A percentile compares a stretch with the other conserved stretches of the same genome.
Evolutionary conservation across 1,140 invertebrate genomes (phyloP).

Genomic region (Pseudomyrmex dendroicus): DNA sequence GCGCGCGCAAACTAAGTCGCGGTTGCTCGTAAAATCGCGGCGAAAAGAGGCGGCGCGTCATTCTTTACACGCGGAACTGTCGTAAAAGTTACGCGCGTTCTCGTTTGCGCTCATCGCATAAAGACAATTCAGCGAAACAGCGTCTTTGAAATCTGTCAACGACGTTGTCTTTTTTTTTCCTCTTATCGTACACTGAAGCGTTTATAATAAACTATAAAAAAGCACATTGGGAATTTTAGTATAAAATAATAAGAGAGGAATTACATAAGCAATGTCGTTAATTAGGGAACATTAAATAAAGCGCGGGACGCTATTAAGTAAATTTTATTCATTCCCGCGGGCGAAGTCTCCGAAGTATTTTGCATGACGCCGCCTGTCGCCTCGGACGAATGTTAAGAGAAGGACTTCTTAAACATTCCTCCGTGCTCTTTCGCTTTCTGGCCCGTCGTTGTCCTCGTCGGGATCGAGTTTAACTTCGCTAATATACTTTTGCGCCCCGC

Average conservation of each 20-base stretch:
- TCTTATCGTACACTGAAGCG: not conserved
- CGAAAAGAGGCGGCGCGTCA: constrained; percentile 38
- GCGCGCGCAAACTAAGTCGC: constrained; percentile 17
- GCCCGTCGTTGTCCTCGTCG: constrained; percentile 22
- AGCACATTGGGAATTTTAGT: not conserved
- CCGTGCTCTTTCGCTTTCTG: constrained; percentile 47
- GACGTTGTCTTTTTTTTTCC: no score
- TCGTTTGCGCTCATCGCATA: not conserved
- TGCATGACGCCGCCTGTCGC: constrained; percentile 43
- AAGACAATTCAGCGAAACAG: constrained; percentile 16
- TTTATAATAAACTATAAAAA: no score
- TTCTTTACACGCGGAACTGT: constrained; percentile 38
- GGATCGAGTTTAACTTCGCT: constrained; percentile 60
- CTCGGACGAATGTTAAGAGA: constrained; percentile 51
- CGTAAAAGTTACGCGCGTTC: constrained; percentile 27
- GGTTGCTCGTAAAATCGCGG: constrained; percentile 47
- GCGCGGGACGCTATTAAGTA: constrained; percentile 16
- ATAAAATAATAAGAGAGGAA: not conserved
- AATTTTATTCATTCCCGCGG: constrained; percentile 46
- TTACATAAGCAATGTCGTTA: constrained; percentile 29
- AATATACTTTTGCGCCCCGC: constrained; percentile 59
- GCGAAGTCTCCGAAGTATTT: constrained; percentile 53
- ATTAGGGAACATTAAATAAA: constrained; percentile 38
- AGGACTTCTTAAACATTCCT: constrained; percentile 56
- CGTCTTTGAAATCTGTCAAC: not conserved